These are phyloP conservation scores for Hipparchia sbordonii DNA, from an alignment of 2,888 invertebrate species.

Conservation along the genomic window DNA sequence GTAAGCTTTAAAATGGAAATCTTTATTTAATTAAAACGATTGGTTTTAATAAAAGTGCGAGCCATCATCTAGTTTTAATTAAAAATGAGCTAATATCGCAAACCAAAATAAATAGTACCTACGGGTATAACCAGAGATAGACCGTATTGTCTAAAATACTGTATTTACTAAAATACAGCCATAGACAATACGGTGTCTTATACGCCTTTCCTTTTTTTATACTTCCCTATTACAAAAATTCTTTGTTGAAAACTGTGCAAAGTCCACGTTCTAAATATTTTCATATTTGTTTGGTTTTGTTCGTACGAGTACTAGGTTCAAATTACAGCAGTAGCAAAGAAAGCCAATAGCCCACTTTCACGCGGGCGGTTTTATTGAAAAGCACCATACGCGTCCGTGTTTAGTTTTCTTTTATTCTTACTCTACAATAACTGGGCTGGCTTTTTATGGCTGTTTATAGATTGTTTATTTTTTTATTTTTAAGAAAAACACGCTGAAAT, in stretches of 20 bases:
- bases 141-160: too few relatives aligned
- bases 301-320: constrained; percentile 29
- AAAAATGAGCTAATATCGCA: too few relatives aligned
- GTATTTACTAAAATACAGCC: background rate
- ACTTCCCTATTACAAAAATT: constrained; percentile 3
- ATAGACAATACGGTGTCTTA: background rate
- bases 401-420: constrained; percentile 56
- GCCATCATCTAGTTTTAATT: too few relatives aligned
- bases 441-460: constrained; percentile 50
- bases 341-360: constrained; percentile 69
- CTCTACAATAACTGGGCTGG: constrained; percentile 55
- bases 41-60: too few relatives aligned
- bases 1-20: too few relatives aligned
- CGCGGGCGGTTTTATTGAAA: constrained; percentile 72
- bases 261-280: constrained; percentile 22
- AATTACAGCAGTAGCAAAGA: constrained; percentile 54
- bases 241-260: constrained; percentile 21
- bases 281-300: constrained; percentile 26
- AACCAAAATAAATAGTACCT: too few relatives aligned
- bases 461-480: constrained; percentile 40
- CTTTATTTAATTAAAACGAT: too few relatives aligned
- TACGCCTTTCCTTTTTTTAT: background rate
- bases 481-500: background rate
- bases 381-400: constrained; percentile 57
- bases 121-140: too few relatives aligned